Evolutionary conservation across 2,113 vertebrate species (phyloP).

Genomic region (Scartelaos histophorus): DNA sequence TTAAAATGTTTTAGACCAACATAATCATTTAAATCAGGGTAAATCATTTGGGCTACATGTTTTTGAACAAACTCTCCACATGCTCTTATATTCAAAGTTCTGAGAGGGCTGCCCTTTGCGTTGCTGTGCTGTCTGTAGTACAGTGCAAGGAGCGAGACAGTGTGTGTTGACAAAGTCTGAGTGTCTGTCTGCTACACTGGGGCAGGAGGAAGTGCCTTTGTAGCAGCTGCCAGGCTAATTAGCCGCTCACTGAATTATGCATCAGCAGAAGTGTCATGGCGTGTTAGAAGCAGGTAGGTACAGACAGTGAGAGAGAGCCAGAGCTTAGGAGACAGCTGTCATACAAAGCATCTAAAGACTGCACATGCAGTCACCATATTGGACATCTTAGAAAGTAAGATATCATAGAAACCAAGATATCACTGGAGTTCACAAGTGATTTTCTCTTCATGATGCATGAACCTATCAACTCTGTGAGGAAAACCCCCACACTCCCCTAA

Average conservation of each 20-base stretch:
- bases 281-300: constrained; percentile 64
- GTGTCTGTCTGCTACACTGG: constrained; percentile 51
- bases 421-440: constrained; percentile 9
- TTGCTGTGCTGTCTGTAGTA: constrained; percentile 44
- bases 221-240: constrained; percentile 74
- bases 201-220: constrained; percentile 69
- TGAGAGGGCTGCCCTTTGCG: constrained; percentile 40
- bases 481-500: not conserved
- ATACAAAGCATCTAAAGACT: constrained; percentile 51
- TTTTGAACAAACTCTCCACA: not conserved
- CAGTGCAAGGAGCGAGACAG: constrained; percentile 55
- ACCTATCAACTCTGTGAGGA: not conserved
- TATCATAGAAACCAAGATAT: constrained; percentile 16
- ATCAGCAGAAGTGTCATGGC: constrained; percentile 68
- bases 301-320: constrained; percentile 48
- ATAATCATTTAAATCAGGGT: not conserved
- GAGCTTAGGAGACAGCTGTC: constrained; percentile 54
- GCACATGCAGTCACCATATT: constrained; percentile 25
- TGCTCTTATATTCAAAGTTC: constrained; percentile 26
- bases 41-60: no score
- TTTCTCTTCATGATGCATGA: not conserved
- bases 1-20: not conserved
- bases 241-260: constrained; percentile 76
- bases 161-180: constrained; percentile 58
- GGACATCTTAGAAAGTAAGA: constrained; percentile 19